Conservation (phyloP, 2,797 vertebrate species). For the Falco biarmicus region DNA sequence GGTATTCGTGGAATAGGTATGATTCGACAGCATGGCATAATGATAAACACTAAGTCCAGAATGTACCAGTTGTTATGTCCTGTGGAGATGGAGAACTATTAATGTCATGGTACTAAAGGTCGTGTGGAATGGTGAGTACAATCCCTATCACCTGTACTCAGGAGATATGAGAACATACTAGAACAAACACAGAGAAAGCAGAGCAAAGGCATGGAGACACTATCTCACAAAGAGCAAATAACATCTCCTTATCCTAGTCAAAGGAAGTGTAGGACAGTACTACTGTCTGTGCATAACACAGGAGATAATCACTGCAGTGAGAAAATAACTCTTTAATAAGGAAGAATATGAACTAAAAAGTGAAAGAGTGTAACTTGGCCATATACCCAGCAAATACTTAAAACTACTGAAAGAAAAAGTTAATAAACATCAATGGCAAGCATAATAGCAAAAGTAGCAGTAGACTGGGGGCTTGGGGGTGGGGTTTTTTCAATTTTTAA, state of each 20-base stretch:
- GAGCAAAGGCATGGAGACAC: neutral
- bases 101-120: neutral
- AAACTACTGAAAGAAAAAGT: neutral
- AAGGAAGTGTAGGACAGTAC: neutral
- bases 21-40: neutral
- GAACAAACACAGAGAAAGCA: neutral
- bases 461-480: fast-evolving
- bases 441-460: neutral
- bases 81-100: neutral
- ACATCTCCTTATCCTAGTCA: neutral
- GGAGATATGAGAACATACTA: neutral
- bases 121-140: neutral
- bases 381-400: neutral
- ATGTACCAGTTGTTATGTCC: neutral
- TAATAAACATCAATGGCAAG: neutral
- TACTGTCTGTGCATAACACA: neutral
- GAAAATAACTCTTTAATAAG: neutral
- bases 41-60: neutral
- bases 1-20: neutral
- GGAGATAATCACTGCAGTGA: neutral
- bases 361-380: neutral
- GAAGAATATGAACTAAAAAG: neutral
- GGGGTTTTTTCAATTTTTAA: neutral
- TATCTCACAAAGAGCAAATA: neutral
- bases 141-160: neutral